Percentiles rank a stretch among this genome's conserved stretches.
Evolutionary conservation across 1,140 invertebrate genomes (phyloP).

Genomic region (Caerostris darwini): DNA sequence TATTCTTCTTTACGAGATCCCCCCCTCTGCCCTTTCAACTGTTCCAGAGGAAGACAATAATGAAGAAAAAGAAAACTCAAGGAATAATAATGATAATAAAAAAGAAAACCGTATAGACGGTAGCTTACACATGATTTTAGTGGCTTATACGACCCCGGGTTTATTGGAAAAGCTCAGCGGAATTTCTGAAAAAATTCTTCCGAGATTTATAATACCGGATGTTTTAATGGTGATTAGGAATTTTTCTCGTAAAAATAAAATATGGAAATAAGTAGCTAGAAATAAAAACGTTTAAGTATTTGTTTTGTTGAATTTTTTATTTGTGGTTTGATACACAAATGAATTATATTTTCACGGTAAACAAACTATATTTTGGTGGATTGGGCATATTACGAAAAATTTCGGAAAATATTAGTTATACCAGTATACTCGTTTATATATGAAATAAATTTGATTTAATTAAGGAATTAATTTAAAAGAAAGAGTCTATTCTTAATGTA

Average conservation of each 20-base stretch:
- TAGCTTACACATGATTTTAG: constrained; percentile 33
- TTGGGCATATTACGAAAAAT: no score
- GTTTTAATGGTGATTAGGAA: neutral
- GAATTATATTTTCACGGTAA: no score
- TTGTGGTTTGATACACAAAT: no score
- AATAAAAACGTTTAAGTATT: no score
- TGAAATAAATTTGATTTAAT: no score
- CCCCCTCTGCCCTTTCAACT: neutral
- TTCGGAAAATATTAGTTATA: no score
- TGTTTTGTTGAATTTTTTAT: no score
- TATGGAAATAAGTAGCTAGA: neutral
- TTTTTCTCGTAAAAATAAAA: neutral
- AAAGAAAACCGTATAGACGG: constrained; percentile 31
- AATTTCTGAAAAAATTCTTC: constrained; percentile 1
- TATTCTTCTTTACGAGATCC: constrained; percentile 39
- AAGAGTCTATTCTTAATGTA: no score
- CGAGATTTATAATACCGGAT: constrained; percentile 56
- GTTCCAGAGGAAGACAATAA: neutral
- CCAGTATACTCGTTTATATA: no score
- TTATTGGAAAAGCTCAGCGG: neutral
- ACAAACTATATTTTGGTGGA: no score
- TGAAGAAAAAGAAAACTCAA: neutral
- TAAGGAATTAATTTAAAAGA: no score
- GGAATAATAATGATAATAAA: neutral
- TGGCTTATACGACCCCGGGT: neutral